phyloP scores from a whole-genome alignment of 2,113 vertebrate genomes.

The Cynopterus brachyotis region DNA sequence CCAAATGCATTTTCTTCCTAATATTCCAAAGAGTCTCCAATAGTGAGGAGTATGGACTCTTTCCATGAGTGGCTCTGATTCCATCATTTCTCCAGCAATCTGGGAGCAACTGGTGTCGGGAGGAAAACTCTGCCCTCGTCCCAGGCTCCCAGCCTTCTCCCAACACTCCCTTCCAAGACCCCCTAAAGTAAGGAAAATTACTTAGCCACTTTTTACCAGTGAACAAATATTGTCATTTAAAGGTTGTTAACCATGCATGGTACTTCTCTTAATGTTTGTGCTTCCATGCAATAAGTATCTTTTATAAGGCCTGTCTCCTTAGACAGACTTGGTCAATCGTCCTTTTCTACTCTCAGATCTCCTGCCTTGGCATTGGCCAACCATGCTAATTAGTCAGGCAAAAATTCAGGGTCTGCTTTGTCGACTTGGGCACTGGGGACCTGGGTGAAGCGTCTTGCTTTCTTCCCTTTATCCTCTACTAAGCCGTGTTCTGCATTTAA shows the following conservation, averaged over 20 bases:
- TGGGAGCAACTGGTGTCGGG: no score
- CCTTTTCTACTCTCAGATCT: background rate
- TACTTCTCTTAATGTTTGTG: background rate
- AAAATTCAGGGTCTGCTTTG: background rate
- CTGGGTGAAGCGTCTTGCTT: background rate
- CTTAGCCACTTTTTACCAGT: background rate
- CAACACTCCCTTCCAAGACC: background rate
- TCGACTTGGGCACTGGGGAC: background rate
- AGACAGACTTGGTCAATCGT: background rate
- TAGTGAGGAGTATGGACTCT: background rate
- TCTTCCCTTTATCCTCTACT: background rate
- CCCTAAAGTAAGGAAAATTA: background rate
- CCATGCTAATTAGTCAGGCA: background rate
- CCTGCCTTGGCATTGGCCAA: background rate
- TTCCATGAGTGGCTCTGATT: background rate
- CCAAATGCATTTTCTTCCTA: background rate
- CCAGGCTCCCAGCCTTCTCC: background rate
- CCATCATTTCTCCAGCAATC: background rate
- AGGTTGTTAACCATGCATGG: fast-evolving
- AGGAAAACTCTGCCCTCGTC: background rate
- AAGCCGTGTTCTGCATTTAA: background rate
- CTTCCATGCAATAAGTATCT: background rate
- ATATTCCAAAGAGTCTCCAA: background rate
- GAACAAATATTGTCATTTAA: background rate
- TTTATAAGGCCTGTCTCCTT: background rate